Evolutionary conservation across 2,888 invertebrate species (phyloP), one percentile per base, ranked within the genome.

Genomic region (Formica aserva): DNA sequence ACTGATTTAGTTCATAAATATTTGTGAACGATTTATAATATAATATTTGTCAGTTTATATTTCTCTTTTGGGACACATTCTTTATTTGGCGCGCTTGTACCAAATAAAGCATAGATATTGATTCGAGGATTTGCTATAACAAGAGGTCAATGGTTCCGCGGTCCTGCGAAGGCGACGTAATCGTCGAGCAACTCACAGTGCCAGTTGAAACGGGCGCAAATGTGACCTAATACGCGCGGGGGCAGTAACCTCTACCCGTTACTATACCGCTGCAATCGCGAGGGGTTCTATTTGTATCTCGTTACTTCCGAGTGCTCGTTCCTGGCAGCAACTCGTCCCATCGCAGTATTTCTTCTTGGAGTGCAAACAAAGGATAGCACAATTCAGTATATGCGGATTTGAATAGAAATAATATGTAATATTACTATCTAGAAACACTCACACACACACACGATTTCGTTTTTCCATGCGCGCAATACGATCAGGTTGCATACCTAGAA

Each of bases 171-270:
- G 80, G 87, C 81, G 86, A 76, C 86, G 65, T 85, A 87, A 89
- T 87, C 84, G 85, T 83, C 81, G 76, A 62, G 65, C 75, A 75
- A 41, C 52, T 74, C 45, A 35, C 6, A 60, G 66, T 66, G 52
- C 83, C 60, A 29, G 72, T 71, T 74, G 71, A 60, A 89, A 87
- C 90, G 87, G 92, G 92, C 92, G 91, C 93, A 92, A 94, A 92
- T 93, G 94, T 94, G 94, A 94, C 94, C 94, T 93, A 94, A 94
- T 94, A 94, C 92, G 13, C 72, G 60, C 72, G 93, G 92, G 94
- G 94, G 89, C 94, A 94, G 92, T 90, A 88, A 89, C 86, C 88
- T 90, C 86, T 86, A 82, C 75, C 76, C 88, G 77, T 66, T 86
- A 81, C 71, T 88, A 84, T 88, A 89, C 82, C 83, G 86, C 88